Evolutionary conservation across 1,140 invertebrate genomes (phyloP).

Genomic region (Brachionus rubens): DNA sequence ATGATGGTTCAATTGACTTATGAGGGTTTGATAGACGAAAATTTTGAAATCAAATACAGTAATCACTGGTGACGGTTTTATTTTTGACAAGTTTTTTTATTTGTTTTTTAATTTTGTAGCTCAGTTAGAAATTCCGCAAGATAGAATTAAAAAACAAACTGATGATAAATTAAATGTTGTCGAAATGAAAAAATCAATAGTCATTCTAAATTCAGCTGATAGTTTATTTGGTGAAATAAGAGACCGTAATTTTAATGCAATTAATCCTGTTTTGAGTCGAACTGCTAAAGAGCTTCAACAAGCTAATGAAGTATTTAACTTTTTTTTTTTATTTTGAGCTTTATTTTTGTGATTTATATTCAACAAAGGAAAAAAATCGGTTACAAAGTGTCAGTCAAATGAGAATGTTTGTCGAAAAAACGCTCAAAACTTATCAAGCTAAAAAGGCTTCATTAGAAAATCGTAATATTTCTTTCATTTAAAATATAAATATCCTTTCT

Average conservation of each 20-base stretch:
- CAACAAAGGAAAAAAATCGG: conserved; percentile 45
- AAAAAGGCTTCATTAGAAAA: conserved; percentile 77
- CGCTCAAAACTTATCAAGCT: conserved; percentile 77
- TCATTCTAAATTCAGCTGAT: conserved; percentile 84
- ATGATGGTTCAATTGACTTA: conserved; percentile 92
- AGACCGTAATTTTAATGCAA: conserved; percentile 89
- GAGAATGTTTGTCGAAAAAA: conserved; percentile 82
- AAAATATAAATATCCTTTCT: no score
- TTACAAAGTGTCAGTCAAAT: conserved; percentile 69
- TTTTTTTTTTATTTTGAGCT: neutral
- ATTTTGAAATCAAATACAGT: conserved; percentile 68
- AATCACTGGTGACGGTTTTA: neutral
- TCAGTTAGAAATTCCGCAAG: conserved; percentile 76
- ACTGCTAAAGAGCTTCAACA: conserved; percentile 69
- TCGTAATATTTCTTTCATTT: conserved; percentile 59
- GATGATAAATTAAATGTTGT: conserved; percentile 39
- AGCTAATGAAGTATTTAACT: conserved; percentile 23
- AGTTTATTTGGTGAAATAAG: conserved; percentile 79
- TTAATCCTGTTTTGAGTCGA: conserved; percentile 76
- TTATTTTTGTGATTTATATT: neutral
- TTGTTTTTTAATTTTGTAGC: conserved; percentile 62
- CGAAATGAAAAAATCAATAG: conserved; percentile 58
- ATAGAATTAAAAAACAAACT: conserved; percentile 67
- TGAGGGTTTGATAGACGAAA: conserved; percentile 90
- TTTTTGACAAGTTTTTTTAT: neutral